Evolutionary conservation across 2,888 invertebrate genomes (phyloP).

Genomic region (Hirtodrosophila duncani): DNA sequence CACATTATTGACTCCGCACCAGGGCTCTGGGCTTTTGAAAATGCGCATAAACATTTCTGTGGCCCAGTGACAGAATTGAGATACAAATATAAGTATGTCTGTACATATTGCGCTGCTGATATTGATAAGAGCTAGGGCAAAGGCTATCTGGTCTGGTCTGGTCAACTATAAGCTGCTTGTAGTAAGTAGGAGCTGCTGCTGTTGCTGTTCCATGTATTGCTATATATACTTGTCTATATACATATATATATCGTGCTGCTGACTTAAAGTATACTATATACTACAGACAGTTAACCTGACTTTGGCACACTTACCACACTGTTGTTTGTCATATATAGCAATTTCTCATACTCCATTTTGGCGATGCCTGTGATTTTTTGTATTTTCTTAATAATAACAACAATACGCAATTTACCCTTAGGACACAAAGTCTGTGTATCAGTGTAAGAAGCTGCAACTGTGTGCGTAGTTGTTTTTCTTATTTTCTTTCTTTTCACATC

Average conservation of each 20-base stretch:
- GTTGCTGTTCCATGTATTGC: too few species aligned
- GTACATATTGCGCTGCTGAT: slow-evolving; percentile 5
- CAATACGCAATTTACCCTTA: slow-evolving; percentile 23
- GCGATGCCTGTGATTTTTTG: slow-evolving; percentile 7
- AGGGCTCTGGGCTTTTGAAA: too few species aligned
- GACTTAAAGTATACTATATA: not conserved
- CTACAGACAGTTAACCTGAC: not conserved
- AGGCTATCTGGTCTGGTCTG: slow-evolving; percentile 32
- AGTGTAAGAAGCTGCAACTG: slow-evolving; percentile 1
- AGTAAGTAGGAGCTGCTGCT: too few species aligned
- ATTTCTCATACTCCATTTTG: slow-evolving; percentile 72
- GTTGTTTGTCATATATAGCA: slow-evolving; percentile 55
- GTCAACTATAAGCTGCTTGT: slow-evolving; percentile 10
- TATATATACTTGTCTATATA: slow-evolving; percentile 8
- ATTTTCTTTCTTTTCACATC: slow-evolving; percentile 20
- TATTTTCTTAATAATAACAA: slow-evolving; percentile 13
- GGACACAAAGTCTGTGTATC: slow-evolving; percentile 17
- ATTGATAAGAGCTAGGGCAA: slow-evolving; percentile 18
- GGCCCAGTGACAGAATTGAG: slow-evolving; percentile 4
- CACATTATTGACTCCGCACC: too few species aligned
- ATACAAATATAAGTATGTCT: too few species aligned
- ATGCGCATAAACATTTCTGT: slow-evolving; percentile 22
- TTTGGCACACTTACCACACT: slow-evolving; percentile 53
- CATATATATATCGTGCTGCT: slow-evolving; percentile 7
- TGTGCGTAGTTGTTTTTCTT: slow-evolving; percentile 1